Conservation (phyloP, 2,888 invertebrate species). For the Eucriotettix oculatus region DNA sequence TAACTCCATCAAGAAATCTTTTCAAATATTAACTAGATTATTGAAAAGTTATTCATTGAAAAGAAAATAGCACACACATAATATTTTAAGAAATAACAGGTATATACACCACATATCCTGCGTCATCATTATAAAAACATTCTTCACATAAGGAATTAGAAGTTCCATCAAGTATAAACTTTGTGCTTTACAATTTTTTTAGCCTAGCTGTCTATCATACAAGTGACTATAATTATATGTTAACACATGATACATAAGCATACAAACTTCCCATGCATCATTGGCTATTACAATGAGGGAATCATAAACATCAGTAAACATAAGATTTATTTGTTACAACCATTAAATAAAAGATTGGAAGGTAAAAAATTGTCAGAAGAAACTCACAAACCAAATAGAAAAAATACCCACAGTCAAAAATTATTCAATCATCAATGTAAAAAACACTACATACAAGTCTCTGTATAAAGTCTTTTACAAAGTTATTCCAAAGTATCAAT, state of each 20-base stretch:
- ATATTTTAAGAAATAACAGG: slow-evolving; percentile 5
- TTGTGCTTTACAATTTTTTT: slow-evolving; percentile 5
- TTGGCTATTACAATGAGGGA: background rate
- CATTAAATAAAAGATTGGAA: background rate
- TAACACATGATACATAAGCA: slow-evolving; percentile 7
- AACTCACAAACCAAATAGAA: background rate
- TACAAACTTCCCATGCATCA: slow-evolving; percentile 4
- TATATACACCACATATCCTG: slow-evolving; percentile 7
- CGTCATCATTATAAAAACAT: slow-evolving; percentile 2
- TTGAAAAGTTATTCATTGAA: slow-evolving; percentile 5
- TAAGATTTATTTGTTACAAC: background rate
- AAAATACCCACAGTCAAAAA: no score
- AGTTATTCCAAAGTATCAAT: no score
- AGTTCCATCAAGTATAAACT: background rate
- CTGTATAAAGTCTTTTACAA: no score
- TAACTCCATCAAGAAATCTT: slow-evolving; percentile 2
- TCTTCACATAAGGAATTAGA: slow-evolving; percentile 1
- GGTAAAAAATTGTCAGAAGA: background rate
- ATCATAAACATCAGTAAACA: background rate
- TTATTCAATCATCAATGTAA: no score
- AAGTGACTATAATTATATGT: slow-evolving; percentile 8
- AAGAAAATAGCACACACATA: slow-evolving; percentile 8
- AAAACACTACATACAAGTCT: no score
- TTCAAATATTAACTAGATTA: slow-evolving; percentile 2
- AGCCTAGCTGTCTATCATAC: slow-evolving; percentile 8